A percentile compares a stretch with the other conserved stretches of the same genome.
Evolutionary conservation across 1,140 invertebrate genomes (phyloP).

Genomic region (Eupeodes corollae): DNA sequence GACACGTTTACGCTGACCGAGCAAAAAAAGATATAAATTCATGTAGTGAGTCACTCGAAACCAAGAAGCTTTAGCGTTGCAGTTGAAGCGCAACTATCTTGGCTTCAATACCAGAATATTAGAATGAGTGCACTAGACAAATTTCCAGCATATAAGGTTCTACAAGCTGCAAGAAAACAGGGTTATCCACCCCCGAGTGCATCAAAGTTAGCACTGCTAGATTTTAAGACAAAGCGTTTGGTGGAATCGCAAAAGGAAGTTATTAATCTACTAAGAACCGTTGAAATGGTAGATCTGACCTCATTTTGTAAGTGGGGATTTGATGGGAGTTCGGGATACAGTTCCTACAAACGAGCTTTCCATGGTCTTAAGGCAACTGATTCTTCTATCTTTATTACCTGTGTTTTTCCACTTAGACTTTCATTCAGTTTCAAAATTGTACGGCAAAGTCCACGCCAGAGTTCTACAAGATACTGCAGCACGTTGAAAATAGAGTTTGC

Average conservation of each 20-base stretch:
- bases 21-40: too few species aligned
- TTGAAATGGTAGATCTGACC: not conserved
- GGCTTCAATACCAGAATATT: not conserved
- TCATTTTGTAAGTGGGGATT: too few species aligned
- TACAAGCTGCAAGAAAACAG: not conserved
- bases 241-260: not conserved
- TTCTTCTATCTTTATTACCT: not conserved
- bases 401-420: not conserved
- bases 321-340: too few species aligned
- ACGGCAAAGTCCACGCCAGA: not conserved
- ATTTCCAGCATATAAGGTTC: not conserved
- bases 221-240: not conserved
- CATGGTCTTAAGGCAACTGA: not conserved
- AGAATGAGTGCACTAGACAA: not conserved
- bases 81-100: not conserved
- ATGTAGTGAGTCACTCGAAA: too few species aligned
- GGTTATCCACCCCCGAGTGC: not conserved
- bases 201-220: not conserved
- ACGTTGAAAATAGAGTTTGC: not conserved
- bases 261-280: not conserved
- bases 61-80: not conserved
- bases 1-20: not conserved
- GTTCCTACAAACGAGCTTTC: too few species aligned
- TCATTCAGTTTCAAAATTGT: not conserved
- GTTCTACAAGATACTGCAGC: not conserved